Evolutionary conservation across 2,797 vertebrate genomes (phyloP), one percentile per base, ranked within the genome.

Genomic region (Microchirus variegatus): DNA sequence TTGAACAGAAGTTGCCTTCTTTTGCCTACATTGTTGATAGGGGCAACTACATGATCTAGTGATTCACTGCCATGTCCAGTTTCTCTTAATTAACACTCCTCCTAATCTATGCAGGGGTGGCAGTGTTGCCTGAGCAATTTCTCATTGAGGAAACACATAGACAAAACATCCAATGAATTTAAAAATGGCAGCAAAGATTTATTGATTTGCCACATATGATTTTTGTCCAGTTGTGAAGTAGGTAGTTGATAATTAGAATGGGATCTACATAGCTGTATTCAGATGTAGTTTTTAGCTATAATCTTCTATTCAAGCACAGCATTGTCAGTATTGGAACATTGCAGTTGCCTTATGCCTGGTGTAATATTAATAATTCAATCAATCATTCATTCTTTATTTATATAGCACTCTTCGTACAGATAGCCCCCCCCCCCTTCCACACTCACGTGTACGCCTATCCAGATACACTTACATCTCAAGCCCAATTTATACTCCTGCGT

Each of bases 11-110:
- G 22, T 22, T 22, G 1, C 22, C 22, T 22, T 22, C 3, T 22
- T 22, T 22, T 22, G 22, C 5, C 22, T 22, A 3, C 22, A 22
- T 22, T 22, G 22, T 22, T 22, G 22, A 22, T 22, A 22, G 71
- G 78, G 82, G 86, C 73, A 80, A 62, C 63, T 74, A 55, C 15
- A 54, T 74, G 75, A 82, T 80, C 61, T 43, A 52, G 54, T 10
- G 26, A 57, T 50, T 75, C 14, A 15, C 64, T 64, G 17, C 57
- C 13, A 19, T 85, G 75, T 78, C 73, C 75, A 70, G 53, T 73
- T 63, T 79, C 54, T 66, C 70, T 66, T 66, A 75, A 81, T 84
- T 79, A 81, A 72, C 52, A 45, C 67, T 45, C 48, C 60, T 61
- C 50, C 64, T 83, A 63, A 76, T 82, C 63, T 75, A 47, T 58